Conservation (phyloP, 2,113 vertebrate genomes). For the Eubucco bourcierii region DNA sequence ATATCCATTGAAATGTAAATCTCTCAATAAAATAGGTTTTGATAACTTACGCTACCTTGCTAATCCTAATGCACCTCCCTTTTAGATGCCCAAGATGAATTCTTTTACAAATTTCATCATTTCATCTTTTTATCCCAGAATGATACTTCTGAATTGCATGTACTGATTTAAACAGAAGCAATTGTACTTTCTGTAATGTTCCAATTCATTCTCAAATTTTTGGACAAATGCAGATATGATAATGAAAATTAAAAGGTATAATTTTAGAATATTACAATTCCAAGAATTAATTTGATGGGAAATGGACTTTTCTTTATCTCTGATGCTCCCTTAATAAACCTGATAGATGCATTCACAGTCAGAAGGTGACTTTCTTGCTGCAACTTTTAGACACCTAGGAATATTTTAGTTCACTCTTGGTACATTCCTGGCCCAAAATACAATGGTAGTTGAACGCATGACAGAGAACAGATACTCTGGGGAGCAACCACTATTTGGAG, state of each 20-base stretch:
- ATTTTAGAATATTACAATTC: neutral
- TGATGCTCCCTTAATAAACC: slow-evolving; percentile 3
- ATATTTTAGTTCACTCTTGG: neutral
- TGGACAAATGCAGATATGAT: slow-evolving; percentile 37
- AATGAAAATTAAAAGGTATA: slow-evolving; percentile 21
- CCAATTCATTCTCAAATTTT: slow-evolving; percentile 41
- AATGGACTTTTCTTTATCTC: neutral
- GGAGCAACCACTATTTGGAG: neutral
- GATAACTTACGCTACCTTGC: neutral
- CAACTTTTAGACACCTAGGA: neutral
- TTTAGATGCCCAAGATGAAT: slow-evolving; percentile 19
- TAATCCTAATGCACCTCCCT: slow-evolving; percentile 21
- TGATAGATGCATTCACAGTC: neutral
- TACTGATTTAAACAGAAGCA: slow-evolving; percentile 27
- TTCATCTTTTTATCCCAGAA: slow-evolving; percentile 47
- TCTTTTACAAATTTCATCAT: slow-evolving; percentile 49
- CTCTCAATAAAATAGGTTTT: slow-evolving; percentile 26
- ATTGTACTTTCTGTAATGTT: slow-evolving; percentile 17
- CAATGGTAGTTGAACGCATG: neutral
- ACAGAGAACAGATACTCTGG: neutral
- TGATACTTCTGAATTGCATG: slow-evolving; percentile 37
- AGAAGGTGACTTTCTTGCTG: slow-evolving; percentile 22
- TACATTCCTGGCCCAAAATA: neutral
- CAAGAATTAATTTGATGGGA: slow-evolving; percentile 41
- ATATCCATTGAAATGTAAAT: slow-evolving; percentile 66